Evolutionary conservation across 1,140 invertebrate genomes (phyloP), one percentile per base, ranked within the genome.

Genomic region (Heliconius melpomene): DNA sequence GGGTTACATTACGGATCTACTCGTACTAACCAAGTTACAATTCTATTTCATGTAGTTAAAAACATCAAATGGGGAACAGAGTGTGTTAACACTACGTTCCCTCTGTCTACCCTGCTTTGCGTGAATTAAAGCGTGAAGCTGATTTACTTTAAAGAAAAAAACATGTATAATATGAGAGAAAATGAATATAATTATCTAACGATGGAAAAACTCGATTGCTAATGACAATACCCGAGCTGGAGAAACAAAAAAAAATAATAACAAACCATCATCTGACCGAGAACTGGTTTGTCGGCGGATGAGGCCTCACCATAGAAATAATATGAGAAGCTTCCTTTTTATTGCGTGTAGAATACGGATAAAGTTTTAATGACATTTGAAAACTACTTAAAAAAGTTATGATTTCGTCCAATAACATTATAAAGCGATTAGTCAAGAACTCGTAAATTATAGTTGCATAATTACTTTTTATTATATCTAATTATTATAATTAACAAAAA

Each of bases 221-320:
- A 80, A 77, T 81, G 54, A 76, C 26, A 66, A 66, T 66, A 72
- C 54, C 16, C 32, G n/a, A 36, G 70, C 71, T 82, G 77, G 72
- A 70, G 77, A 66, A 66, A 66, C 60, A 66, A 66, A 66, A 66
- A 88, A 91, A 91, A 90, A 90, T 89, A 89, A 92, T 90, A 92
- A 91, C 88, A 91, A 89, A 90, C 89, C 87, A 91, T 91, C 87
- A 91, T 92, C 86, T 90, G 89, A 77, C 77, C 81, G 78, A 86
- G 84, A 92, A 92, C 90, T 81, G 89, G 90, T 92, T 92, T 72
- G 73, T 77, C 83, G 78, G 81, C 87, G 87, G 87, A 88, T 88
- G 89, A 85, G 85, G 84, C 83, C 78, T 78, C 72, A 46, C 83
- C 82, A 89, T 89, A 90, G 87, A 86, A 81, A 86, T 86, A 89